Evolutionary conservation across 92 coral and sea anemone genomes (phyloP), one percentile per base, ranked within the genome.

Genomic region (Heteractis magnifica): DNA sequence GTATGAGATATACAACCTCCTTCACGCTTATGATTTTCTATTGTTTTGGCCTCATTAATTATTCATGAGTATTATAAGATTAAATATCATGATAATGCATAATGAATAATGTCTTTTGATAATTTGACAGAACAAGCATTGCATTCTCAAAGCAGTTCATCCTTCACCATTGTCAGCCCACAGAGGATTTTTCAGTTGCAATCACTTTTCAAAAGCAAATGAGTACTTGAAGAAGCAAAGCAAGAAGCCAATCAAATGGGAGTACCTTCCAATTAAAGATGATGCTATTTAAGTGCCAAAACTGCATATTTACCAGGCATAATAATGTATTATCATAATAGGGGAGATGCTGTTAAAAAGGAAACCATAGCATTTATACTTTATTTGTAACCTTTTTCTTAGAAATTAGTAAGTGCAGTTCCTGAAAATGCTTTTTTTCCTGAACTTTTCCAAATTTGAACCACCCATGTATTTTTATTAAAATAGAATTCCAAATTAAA

Each of bases 91-190:
- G 21, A 62, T 18, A 18, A 5, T 62, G 12, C 8, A 23, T 62
- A 62, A 18, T 62, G 10, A 62, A 18, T n/a, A 0, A 18, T 10
- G 21, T 18, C 49, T 68, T 23, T 12, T 68, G 62, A 51, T 13
- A 8, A 10, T 72, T 77, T 50, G 77, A 58, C 85, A 97, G 99
- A 94, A 90, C 62, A 97, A 90, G 86, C 99, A 97, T 83, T 90
- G 98, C 77, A 93, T 97, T 18, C 84, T 97, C 18, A 97, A 97
- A 71, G 88, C 99, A 16, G 99, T 97, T 11, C 99, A 97, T 71
- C 99, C 99, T 7, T 97, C 99, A 8, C 99, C 99, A 8, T 83
- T 97, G 85, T 97, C 99, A 34, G 99, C 99, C n/a, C 95, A 94
- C 83, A 89, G 97, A 58, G 99, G 99, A 64, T 97, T 94, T 77